Conservation (phyloP, 1,140 invertebrate species). For the Dolichoris vasculosae region DNA sequence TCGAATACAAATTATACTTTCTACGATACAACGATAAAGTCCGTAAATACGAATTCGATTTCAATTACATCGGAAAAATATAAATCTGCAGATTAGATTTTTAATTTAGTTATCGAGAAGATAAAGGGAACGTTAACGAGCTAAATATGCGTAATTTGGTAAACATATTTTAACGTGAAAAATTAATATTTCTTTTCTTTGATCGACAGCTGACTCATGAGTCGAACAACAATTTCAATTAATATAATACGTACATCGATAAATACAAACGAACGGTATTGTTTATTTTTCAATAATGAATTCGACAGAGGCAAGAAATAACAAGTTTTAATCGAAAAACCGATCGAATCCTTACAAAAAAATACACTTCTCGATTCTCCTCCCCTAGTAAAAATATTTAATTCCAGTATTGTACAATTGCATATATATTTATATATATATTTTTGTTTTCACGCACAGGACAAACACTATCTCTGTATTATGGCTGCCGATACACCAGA, state of each 20-base stretch:
- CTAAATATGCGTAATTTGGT: background rate
- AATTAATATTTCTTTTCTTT: background rate
- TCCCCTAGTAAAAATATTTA: too few relatives aligned
- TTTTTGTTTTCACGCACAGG: slow-evolving; percentile 75
- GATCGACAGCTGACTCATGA: background rate
- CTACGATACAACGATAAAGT: background rate
- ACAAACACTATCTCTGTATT: slow-evolving; percentile 96
- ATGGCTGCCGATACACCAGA: slow-evolving; percentile 93
- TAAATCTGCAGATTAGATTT: background rate
- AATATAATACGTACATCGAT: background rate
- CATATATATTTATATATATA: background rate
- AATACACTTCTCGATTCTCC: too few relatives aligned
- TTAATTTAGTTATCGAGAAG: background rate
- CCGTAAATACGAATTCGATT: background rate
- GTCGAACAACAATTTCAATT: background rate
- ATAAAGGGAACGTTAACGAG: background rate
- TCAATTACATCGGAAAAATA: background rate
- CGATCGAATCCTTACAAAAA: too few relatives aligned
- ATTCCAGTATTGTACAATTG: too few relatives aligned
- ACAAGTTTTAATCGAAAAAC: too few relatives aligned
- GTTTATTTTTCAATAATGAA: background rate
- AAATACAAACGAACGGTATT: background rate
- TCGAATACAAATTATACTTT: background rate
- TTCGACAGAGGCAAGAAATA: background rate
- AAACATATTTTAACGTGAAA: background rate